phyloP scores from a whole-genome alignment of 2,888 invertebrate species.

The Poecilus cupreus region DNA sequence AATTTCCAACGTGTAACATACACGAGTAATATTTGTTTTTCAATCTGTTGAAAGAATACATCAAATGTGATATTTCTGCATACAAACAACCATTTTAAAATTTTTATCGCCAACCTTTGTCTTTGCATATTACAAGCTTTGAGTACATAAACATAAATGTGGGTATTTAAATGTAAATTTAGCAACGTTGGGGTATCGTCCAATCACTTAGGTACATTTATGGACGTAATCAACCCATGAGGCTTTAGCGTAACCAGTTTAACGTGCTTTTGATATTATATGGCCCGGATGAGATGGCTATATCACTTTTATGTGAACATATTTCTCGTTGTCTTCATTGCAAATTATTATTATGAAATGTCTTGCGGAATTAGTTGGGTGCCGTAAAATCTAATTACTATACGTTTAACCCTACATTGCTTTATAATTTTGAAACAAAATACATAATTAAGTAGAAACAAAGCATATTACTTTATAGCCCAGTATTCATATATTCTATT shows the following conservation, averaged over 20 bases:
- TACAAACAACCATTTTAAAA: not conserved
- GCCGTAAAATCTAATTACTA: not conserved
- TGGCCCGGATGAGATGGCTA: not conserved
- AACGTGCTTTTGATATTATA: constrained; percentile 17
- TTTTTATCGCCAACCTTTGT: not conserved
- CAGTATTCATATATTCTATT: too few species aligned
- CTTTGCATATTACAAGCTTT: not conserved
- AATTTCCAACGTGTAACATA: too few species aligned
- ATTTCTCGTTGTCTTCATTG: not conserved
- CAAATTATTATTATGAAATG: constrained; percentile 14
- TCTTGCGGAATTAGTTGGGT: not conserved
- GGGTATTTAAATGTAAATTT: constrained; percentile 54
- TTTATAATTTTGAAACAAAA: not conserved
- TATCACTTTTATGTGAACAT: constrained; percentile 13
- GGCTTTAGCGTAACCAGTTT: constrained; percentile 14
- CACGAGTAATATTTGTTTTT: too few species aligned
- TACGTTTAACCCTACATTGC: not conserved
- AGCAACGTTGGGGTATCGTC: not conserved
- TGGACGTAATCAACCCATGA: constrained; percentile 23
- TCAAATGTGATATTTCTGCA: not conserved
- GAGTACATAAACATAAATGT: constrained; percentile 38
- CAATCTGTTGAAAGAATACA: not conserved
- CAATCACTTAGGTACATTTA: constrained; percentile 41
- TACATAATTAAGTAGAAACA: too few species aligned
- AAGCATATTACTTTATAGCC: too few species aligned